Base-by-base conservation (phyloP, 1,140 invertebrate genomes). In the Macrocentrus cingulum region DNA sequence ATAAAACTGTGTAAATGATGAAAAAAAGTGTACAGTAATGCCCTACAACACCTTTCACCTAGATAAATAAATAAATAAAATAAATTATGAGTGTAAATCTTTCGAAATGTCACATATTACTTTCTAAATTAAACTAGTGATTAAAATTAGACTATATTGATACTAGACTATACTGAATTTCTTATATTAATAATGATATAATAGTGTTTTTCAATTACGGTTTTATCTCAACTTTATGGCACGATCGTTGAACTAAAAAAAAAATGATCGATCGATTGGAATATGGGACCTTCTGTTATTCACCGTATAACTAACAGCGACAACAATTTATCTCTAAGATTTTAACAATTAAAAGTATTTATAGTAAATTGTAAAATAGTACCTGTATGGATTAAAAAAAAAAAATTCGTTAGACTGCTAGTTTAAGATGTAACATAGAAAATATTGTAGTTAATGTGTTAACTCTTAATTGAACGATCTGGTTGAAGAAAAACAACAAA, bases 61-160 rank as follows among this genome's bases (percentile, higher is more conserved):
- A 22, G 48, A 39, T 20, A 52, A 39, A 13, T 20, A 13, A 37
- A 52, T 39, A 11, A 37, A 36, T 15, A 39, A 42, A 16, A 13
- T 25, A 16, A 3, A 46, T 22, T 15, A 44, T 22, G n/a, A 23
- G 15, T n/a, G 13, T 25, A 25, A 37, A 61, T 34, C 54, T 56
- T 61, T 56, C 55, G 53, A 61, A 61, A 61, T 61, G 53, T 61
- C 53, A 44, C 29, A 56, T 56, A 45, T 61, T 61, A 61, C 59
- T 61, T 61, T 61, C 53, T 46, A 15, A 25, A 46, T 46, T 46
- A n/a, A 46, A n/a, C 2, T 22, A 44, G 18, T 7, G 6, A 46
- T 23, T n/a, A 23, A 5, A 46, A 23, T n/a, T 23, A 46, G 44
- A n/a, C n/a, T n/a, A n/a, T n/a, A n/a, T n/a, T n/a, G n/a, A n/a